These are phyloP conservation scores for Onychostoma macrolepis DNA, from an alignment of 2,113 vertebrate genomes.

Conservation along the genomic window DNA sequence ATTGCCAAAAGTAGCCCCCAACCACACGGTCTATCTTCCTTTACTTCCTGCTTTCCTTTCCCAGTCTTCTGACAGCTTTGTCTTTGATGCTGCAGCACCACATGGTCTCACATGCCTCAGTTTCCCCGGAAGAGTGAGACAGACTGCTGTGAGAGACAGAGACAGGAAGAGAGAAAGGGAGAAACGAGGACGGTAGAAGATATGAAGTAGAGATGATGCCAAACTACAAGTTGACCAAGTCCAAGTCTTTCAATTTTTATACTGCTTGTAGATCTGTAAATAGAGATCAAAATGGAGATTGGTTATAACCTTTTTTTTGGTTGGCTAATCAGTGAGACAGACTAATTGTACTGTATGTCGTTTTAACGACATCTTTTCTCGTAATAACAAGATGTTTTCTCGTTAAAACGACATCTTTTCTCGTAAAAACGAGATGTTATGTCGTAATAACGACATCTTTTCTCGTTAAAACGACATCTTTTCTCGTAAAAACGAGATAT, in stretches of 20 bases:
- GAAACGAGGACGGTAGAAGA: not conserved
- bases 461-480: too few species aligned
- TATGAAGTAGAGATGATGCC: not conserved
- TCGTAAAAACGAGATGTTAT: too few species aligned
- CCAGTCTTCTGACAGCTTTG: conserved; percentile 16
- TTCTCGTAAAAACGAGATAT: too few species aligned
- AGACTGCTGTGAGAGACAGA: conserved; percentile 30
- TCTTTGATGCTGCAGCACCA: conserved; percentile 44
- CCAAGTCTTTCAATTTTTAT: not conserved
- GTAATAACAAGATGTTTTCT: too few species aligned
- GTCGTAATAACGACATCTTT: too few species aligned
- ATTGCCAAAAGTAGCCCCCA: not conserved
- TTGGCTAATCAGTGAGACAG: not conserved
- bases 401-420: too few species aligned
- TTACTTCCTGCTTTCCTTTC: conserved; percentile 10
- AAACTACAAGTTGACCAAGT: conserved; percentile 18
- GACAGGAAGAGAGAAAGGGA: not conserved
- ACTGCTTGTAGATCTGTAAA: not conserved
- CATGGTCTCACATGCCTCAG: conserved; percentile 37
- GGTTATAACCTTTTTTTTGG: not conserved
- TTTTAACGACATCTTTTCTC: too few species aligned
- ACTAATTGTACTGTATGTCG: conserved; percentile 22
- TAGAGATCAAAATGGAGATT: not conserved
- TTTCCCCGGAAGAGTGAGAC: conserved; percentile 20
- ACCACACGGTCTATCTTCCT: not conserved